phyloP scores from a whole-genome alignment of 1,140 invertebrate species.

The Pseudomyrmex pallidus region DNA sequence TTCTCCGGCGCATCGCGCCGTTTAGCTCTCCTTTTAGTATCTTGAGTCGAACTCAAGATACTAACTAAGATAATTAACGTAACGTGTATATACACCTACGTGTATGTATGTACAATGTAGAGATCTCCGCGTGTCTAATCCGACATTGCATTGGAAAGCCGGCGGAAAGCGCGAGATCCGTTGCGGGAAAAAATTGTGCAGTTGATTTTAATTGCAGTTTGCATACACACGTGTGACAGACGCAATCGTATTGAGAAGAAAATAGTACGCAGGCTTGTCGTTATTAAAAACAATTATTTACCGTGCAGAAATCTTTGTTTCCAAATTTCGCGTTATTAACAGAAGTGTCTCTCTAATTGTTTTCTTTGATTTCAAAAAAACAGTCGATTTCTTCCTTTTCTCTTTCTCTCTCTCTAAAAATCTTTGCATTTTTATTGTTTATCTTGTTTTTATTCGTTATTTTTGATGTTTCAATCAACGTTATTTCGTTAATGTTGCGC shows the following conservation, averaged over 20 bases:
- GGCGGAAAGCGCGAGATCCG: not conserved
- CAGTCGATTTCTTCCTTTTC: too few relatives aligned
- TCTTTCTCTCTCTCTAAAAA: too few relatives aligned
- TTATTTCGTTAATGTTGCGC: too few relatives aligned
- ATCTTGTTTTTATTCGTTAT: too few relatives aligned
- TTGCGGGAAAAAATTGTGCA: not conserved
- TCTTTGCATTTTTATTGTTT: too few relatives aligned
- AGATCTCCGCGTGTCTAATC: not conserved
- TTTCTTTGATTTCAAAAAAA: not conserved
- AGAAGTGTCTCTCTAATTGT: not conserved
- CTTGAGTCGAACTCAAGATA: conserved; percentile 7
- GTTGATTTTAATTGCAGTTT: too few relatives aligned
- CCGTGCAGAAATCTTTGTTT: not conserved
- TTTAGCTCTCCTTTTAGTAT: conserved; percentile 13
- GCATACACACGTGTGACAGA: not conserved
- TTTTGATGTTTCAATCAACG: too few relatives aligned
- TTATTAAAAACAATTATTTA: not conserved
- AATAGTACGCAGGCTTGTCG: not conserved
- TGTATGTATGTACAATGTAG: too few relatives aligned
- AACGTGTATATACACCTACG: not conserved
- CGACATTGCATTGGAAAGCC: too few relatives aligned
- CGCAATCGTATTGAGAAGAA: not conserved
- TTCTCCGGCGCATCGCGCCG: conserved; percentile 5
- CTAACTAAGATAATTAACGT: conserved; percentile 9
- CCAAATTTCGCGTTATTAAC: not conserved